Evolutionary conservation across 2,888 invertebrate species (phyloP).

Genomic region (Pristionchus fissidentatus): DNA sequence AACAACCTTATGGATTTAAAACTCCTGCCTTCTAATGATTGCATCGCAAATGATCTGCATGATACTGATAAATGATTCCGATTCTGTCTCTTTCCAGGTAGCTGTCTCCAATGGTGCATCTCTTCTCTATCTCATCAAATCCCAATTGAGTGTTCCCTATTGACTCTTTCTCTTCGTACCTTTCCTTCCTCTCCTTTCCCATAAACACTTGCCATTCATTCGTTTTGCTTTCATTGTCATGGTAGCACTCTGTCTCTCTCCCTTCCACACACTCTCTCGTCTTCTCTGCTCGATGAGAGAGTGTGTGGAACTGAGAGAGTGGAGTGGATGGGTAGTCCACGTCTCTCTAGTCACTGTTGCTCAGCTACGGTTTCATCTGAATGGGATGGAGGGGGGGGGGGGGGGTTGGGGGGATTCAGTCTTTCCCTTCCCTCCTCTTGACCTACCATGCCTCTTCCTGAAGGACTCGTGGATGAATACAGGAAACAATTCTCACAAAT

Average conservation of each 20-base stretch:
- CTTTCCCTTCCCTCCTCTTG: not conserved
- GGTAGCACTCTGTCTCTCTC: conserved; percentile 23
- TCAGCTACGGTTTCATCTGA: conserved; percentile 28
- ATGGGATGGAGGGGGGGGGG: not conserved
- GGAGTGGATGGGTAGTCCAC: no score
- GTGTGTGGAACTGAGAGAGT: not conserved
- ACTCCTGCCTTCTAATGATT: no score
- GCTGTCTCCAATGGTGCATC: not conserved
- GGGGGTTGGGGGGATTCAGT: not conserved
- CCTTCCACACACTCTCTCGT: not conserved
- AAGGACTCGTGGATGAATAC: conserved; percentile 5
- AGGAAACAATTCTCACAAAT: conserved; percentile 7
- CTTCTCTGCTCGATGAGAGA: conserved; percentile 17
- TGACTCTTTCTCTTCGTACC: not conserved
- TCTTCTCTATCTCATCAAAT: not conserved
- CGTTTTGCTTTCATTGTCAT: not conserved
- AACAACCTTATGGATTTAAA: no score
- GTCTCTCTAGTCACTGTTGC: conserved; percentile 17
- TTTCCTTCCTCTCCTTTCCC: conserved; percentile 5
- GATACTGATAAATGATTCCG: no score
- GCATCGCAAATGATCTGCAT: no score
- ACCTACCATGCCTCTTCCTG: conserved; percentile 35
- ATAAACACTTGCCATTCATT: conserved; percentile 28
- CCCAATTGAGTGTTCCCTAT: not conserved
- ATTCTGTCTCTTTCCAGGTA: not conserved